Evolutionary conservation across 1,140 invertebrate genomes (phyloP).

Genomic region (Caenorhabditis inopinata): DNA sequence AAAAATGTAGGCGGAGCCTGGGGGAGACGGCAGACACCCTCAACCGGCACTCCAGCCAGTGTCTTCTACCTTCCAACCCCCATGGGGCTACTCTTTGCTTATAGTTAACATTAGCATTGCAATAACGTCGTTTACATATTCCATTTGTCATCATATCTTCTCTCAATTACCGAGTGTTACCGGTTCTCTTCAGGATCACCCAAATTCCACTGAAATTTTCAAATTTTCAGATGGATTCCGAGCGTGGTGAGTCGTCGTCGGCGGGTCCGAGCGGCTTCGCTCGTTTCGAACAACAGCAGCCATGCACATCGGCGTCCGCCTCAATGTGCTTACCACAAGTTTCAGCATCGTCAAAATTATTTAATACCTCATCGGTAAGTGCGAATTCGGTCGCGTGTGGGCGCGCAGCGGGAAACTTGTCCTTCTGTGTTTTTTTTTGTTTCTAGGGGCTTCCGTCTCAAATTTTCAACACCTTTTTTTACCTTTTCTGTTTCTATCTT

Average conservation of each 20-base stretch:
- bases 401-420: slow-evolving; percentile 6
- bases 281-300: background rate
- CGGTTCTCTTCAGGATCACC: too few relatives aligned
- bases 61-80: background rate
- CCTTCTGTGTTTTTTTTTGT: background rate
- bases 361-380: background rate
- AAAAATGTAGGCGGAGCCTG: background rate
- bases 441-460: too few relatives aligned
- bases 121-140: background rate
- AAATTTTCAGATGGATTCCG: slow-evolving; percentile 11
- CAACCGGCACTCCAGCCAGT: background rate
- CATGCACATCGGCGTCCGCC: background rate
- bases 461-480: slow-evolving; percentile 17
- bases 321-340: background rate
- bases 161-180: too few relatives aligned
- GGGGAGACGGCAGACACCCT: background rate
- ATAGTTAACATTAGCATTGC: background rate
- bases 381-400: too few relatives aligned
- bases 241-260: background rate
- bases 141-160: background rate
- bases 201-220: background rate
- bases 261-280: slow-evolving; percentile 3
- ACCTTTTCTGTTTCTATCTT: background rate
- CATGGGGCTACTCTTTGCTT: background rate
- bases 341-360: background rate